Base-by-base conservation (phyloP, 2,888 invertebrate species). In the Rapana venosa region DNA sequence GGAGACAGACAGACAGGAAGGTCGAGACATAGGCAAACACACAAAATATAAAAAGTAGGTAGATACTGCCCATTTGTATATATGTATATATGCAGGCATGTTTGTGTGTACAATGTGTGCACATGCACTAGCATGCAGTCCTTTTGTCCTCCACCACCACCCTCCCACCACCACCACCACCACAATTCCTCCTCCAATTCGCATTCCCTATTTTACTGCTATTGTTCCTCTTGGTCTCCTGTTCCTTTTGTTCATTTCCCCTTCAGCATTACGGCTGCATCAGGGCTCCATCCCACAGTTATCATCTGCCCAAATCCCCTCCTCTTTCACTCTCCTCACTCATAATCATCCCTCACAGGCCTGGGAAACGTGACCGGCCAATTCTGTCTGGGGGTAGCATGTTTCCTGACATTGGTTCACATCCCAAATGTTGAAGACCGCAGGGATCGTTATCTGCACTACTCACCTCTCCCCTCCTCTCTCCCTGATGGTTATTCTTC, bases 401-500 rank as follows among this genome's bases (percentile, higher is more conserved):
- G 77, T 79, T 79, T 79, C 30, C 32, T 32, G 35, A 35, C 32
- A 32, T 35, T 79, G 77, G 30, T 32, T 79, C 77, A 32, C 15
- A 13, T 32, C 20, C 77, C 32, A 32, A 79, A 26, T 32, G 77
- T 35, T 79, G 77, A 79, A 79, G 77, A 79, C 30, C 35, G 35
- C 17, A 32, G 17, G 77, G 77, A 35, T 79, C 77, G 77, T 79
- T 79, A 79, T 35, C 77, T 26, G 32, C 17, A 1, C 32, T 26
- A 1, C 32, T 26, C 32, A 2, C 17, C 77, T 79, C 77, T 35
- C 77, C 77, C 77, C 11, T 20, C n/a, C 15, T 32, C 26, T 79
- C 35, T n/a, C 77, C 77, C 32, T 79, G 32, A 74, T n/a, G 74
- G 8, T 74, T n/a, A 74, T 74, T 79, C 77, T 79, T 79, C 77